A percentile compares a stretch with the other conserved stretches of the same genome.
phyloP scores from a whole-genome alignment of 2,888 invertebrate species.

The Pristionchus exspectatus region DNA sequence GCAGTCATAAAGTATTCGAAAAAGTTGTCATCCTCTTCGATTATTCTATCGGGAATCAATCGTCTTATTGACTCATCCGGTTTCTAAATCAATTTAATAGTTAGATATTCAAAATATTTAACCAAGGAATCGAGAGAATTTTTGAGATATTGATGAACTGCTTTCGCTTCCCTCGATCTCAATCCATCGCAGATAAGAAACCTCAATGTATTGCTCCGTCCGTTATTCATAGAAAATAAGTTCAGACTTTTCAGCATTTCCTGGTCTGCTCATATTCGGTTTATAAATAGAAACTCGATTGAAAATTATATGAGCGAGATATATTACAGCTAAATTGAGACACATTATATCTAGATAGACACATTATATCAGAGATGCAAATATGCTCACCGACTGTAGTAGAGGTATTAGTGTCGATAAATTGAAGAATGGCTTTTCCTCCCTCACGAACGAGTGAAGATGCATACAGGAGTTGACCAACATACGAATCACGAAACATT shows the following conservation, averaged over 20 bases:
- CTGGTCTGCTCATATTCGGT: conserved; percentile 49
- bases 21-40: neutral
- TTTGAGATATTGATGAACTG: neutral
- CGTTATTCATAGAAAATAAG: neutral
- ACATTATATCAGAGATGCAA: no score
- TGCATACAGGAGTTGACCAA: conserved; percentile 41
- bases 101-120: neutral
- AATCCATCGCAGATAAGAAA: conserved; percentile 27
- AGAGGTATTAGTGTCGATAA: conserved; percentile 16
- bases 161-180: neutral
- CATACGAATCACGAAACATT: conserved; percentile 22
- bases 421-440: conserved; percentile 20
- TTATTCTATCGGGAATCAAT: conserved; percentile 1
- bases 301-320: conserved; percentile 35
- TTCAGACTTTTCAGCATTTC: conserved; percentile 28
- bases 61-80: neutral
- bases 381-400: neutral
- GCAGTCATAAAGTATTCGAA: neutral
- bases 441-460: neutral
- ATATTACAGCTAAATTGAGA: conserved; percentile 29
- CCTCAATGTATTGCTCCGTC: neutral
- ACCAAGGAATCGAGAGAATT: neutral
- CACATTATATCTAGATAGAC: neutral
- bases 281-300: conserved; percentile 51
- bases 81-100: neutral